Evolutionary conservation across 2,113 vertebrate species (phyloP), one percentile per base, ranked within the genome.

Genomic region (Panurus biarmicus): DNA sequence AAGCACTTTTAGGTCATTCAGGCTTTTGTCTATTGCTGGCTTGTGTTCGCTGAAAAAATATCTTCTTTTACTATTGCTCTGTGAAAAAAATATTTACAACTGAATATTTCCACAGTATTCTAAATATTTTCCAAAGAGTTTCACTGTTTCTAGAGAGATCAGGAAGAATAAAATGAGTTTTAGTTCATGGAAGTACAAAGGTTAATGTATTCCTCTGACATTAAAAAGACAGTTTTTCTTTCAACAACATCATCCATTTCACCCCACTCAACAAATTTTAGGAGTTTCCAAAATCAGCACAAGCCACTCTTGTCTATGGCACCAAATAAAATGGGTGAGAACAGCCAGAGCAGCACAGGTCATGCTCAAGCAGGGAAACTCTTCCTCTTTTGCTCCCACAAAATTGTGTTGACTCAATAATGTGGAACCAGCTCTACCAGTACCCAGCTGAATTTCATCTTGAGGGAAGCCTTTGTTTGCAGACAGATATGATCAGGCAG

Each of bases 41-140:
- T 79, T 93, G 38, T 87, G n/a, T 89, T 94, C 11, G 94, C 51
- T 62, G 86, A 73, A 64, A 85, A 54, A 84, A 97, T 87, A 79
- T 88, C 94, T 78, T 96, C 88, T 80, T 92, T 96, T 89, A 97
- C 85, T 72, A 56, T 93, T 97, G 67, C 44, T 33, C 97, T 97
- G 74, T 28, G 45, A 40, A 67, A 81, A 80, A 87, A 79, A 26
- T 7, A 28, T 62, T 47, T 42, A 35, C 7, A 35, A 31, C 6
- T 18, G 9, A 31, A 31, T n/a, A 78, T 74, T 70, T 19, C 19
- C 44, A 38, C 6, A 4, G 14, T 33, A 81, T 69, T 69, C 53
- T 42, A 70, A 78, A 57, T 73, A 36, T 66, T 67, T 66, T 74
- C 53, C 42, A 36, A 42, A n/a, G 10, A 36, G 10, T 57, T 81